These are phyloP conservation scores for Agelaius tricolor DNA, from an alignment of 2,113 vertebrate species.

Conservation along the genomic window DNA sequence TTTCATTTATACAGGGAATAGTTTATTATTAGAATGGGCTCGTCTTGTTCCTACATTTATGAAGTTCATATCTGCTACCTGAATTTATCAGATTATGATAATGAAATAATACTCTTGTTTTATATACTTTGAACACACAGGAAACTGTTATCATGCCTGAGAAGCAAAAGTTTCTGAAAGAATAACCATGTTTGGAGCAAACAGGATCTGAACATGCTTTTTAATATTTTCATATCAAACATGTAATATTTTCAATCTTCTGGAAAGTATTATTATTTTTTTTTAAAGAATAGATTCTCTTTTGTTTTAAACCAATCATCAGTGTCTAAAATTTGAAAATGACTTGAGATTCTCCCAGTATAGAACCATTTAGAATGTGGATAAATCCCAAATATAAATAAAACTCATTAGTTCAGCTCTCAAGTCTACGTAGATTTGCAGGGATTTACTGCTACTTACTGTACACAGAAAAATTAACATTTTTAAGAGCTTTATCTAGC, in stretches of 20 bases:
- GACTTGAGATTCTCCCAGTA: background rate
- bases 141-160: background rate
- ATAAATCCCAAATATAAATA: background rate
- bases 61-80: background rate
- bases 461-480: conserved; percentile 13
- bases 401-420: conserved; percentile 13
- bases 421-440: conserved; percentile 14
- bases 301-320: background rate
- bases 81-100: background rate
- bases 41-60: background rate
- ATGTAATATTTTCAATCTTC: background rate
- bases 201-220: background rate
- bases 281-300: background rate
- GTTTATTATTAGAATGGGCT: background rate
- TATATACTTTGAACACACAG: background rate
- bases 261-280: background rate
- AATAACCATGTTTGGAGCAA: background rate
- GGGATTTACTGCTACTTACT: background rate
- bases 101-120: background rate
- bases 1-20: background rate
- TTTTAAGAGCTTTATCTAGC: conserved; percentile 28
- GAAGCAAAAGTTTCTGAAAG: background rate
- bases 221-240: background rate
- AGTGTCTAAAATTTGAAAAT: background rate
- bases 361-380: background rate